A percentile compares a stretch with the other conserved stretches of the same genome.
Conservation (phyloP, 2,888 invertebrate genomes). For the Parascotia fuliginaria region DNA sequence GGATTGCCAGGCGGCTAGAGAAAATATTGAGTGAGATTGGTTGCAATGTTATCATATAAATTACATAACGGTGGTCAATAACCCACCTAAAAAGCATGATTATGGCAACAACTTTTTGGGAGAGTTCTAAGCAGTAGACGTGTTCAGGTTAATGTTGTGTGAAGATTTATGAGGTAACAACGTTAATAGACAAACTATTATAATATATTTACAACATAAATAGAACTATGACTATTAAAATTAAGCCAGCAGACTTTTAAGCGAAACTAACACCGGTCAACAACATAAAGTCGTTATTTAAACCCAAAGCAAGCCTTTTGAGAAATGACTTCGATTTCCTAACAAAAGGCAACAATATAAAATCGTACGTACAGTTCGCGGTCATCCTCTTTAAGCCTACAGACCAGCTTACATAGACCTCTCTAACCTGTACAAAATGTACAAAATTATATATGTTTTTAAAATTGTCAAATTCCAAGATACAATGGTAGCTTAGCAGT, state of each 20-base stretch:
- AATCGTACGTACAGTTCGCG: constrained; percentile 48
- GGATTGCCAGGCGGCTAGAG: no score
- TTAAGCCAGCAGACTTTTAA: no score
- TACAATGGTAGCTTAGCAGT: constrained; percentile 23
- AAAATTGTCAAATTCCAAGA: background rate
- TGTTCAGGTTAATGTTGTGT: no score
- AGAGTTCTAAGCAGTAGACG: no score
- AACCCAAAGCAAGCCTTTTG: constrained; percentile 24
- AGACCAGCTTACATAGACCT: constrained; percentile 40
- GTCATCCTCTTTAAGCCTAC: constrained; percentile 39
- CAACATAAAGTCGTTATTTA: no score
- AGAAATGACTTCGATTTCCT: constrained; percentile 53
- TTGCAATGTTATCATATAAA: no score
- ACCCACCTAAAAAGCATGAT: no score
- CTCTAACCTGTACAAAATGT: constrained; percentile 9
- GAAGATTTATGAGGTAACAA: no score
- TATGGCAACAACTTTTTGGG: no score
- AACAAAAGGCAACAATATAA: constrained; percentile 54
- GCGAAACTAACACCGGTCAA: constrained; percentile 15
- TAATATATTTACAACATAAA: background rate
- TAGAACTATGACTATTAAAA: background rate
- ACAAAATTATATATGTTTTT: background rate
- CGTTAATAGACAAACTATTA: no score
- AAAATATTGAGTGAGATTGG: no score
- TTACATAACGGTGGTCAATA: no score